Conservation (phyloP, 2,113 vertebrate genomes). For the Nymphicus hollandicus region DNA sequence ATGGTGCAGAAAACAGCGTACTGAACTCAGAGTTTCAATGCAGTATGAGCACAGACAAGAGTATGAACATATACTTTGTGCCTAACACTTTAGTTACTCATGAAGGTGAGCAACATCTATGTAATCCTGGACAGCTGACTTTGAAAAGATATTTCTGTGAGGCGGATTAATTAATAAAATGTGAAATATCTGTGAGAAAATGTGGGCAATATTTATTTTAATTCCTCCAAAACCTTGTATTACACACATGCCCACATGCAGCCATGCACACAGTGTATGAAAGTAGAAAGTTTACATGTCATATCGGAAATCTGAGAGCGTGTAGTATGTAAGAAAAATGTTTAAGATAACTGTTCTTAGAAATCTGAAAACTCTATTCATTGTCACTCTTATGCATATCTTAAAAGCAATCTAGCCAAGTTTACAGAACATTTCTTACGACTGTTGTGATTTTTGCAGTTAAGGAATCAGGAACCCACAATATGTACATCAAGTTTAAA, state of each 20-base stretch:
- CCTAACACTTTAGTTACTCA: neutral
- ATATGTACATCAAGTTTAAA: conserved; percentile 58
- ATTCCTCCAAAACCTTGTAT: conserved; percentile 8
- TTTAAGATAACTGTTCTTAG: conserved; percentile 19
- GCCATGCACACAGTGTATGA: neutral
- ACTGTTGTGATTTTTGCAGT: conserved; percentile 47
- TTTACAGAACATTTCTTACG: conserved; percentile 59
- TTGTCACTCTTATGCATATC: conserved; percentile 36
- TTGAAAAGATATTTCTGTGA: neutral
- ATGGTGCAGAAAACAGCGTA: neutral
- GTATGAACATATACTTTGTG: neutral
- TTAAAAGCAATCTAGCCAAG: conserved; percentile 52
- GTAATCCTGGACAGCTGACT: neutral
- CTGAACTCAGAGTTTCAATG: neutral
- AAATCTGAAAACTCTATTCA: conserved; percentile 12
- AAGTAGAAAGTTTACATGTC: conserved; percentile 44
- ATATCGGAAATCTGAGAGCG: conserved; percentile 2
- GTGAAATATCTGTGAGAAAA: neutral
- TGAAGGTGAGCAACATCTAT: neutral
- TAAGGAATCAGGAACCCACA: conserved; percentile 51
- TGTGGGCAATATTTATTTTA: conserved; percentile 4
- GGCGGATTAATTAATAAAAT: neutral
- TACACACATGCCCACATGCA: neutral
- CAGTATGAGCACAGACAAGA: neutral
- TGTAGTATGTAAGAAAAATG: conserved; percentile 54